phyloP scores from a whole-genome alignment of 2,797 vertebrate species.

The Simalia tracyae region DNA sequence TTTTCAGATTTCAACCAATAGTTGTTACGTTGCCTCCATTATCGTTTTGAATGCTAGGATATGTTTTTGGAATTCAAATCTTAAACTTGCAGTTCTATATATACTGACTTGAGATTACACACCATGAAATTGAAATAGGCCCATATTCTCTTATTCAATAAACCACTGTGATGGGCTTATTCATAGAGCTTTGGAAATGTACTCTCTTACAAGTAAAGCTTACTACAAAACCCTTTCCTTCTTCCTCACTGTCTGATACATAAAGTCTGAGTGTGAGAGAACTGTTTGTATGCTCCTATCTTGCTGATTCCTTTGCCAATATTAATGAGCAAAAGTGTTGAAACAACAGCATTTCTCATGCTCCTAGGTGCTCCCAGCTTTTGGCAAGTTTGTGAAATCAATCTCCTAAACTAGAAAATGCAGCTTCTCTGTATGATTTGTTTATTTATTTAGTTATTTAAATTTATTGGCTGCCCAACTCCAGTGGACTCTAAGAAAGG shows the following conservation, averaged over 20 bases:
- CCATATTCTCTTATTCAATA: background rate
- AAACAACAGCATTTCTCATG: background rate
- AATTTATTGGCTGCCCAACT: background rate
- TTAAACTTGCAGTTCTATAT: background rate
- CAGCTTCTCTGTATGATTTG: background rate
- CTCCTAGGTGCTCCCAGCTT: background rate
- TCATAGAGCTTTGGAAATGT: background rate
- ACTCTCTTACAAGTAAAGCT: background rate
- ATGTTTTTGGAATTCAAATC: background rate
- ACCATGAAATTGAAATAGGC: background rate
- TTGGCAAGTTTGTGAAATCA: background rate
- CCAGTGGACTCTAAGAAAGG: background rate
- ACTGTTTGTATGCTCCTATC: background rate
- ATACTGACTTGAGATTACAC: background rate
- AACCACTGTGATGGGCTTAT: background rate
- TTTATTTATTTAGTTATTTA: background rate
- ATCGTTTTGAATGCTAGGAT: background rate
- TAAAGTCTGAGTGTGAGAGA: background rate
- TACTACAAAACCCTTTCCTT: background rate
- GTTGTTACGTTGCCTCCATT: background rate
- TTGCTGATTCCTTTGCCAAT: background rate
- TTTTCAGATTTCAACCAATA: background rate
- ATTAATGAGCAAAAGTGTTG: background rate
- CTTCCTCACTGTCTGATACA: background rate
- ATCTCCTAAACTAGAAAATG: background rate